Percentiles rank a stretch among this genome's conserved stretches.
Conservation (phyloP, 2,113 vertebrate species). For the Lepisosteus oculatus region DNA sequence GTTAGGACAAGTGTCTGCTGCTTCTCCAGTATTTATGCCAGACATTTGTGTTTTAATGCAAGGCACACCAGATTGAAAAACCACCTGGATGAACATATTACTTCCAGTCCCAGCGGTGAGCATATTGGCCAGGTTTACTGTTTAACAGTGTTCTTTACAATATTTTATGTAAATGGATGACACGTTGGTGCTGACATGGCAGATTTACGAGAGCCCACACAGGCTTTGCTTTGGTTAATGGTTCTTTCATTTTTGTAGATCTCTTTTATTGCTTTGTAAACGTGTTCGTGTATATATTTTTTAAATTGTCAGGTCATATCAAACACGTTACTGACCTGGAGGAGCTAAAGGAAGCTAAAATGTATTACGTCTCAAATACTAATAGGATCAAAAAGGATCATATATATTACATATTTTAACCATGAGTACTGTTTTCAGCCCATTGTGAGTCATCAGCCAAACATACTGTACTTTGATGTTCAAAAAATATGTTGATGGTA, state of each 20-base stretch:
- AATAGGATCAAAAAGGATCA: no score
- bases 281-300: no score
- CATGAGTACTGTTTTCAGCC: no score
- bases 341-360: no score
- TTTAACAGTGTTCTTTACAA: not conserved
- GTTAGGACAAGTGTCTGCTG: conserved; percentile 19
- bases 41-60: conserved; percentile 1
- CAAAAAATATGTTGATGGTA: no score
- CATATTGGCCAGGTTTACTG: conserved; percentile 40
- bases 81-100: conserved; percentile 21
- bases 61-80: conserved; percentile 21
- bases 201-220: conserved; percentile 56
- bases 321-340: no score
- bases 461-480: no score
- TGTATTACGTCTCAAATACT: no score
- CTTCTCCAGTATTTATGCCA: not conserved
- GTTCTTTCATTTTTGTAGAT: not conserved
- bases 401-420: no score
- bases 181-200: conserved; percentile 32
- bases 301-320: no score
- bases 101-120: conserved; percentile 17
- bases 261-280: conserved; percentile 21
- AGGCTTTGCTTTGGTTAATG: conserved; percentile 22
- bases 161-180: conserved; percentile 40
- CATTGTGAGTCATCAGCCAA: no score